Conservation (phyloP, 2,797 vertebrate genomes). For the Gymnopithys bicolor region DNA sequence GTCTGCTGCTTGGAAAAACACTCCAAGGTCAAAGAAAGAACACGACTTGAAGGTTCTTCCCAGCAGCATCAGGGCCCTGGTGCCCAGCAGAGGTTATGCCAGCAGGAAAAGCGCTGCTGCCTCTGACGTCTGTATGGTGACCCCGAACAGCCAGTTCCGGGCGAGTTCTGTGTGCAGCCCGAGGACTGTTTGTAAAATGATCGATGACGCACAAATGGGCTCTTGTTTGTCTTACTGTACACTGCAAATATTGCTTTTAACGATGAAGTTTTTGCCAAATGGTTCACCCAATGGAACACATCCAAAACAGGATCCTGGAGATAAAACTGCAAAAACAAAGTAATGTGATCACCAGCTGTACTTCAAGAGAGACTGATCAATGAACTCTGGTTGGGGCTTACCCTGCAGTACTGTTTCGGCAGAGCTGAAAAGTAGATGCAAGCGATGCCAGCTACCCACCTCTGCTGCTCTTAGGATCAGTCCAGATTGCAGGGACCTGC, state of each 20-base stretch:
- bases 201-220: conserved; percentile 46
- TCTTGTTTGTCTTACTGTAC: conserved; percentile 35
- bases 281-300: not conserved
- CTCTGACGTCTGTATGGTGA: conserved; percentile 12
- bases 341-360: not conserved
- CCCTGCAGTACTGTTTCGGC: not conserved
- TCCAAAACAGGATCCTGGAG: not conserved
- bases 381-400: not conserved
- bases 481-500: not conserved
- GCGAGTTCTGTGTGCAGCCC: not conserved
- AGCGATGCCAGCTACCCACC: not conserved
- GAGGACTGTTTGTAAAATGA: conserved; percentile 36
- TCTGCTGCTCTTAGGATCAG: not conserved
- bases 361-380: not conserved
- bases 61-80: not conserved
- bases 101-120: conserved; percentile 15
- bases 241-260: conserved; percentile 35
- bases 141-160: not conserved
- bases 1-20: not conserved
- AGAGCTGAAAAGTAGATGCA: not conserved
- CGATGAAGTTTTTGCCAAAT: not conserved
- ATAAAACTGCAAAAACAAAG: not conserved
- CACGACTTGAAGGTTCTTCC: not conserved
- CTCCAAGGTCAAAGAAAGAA: conserved; percentile 44
- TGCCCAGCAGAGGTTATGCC: not conserved